These are phyloP conservation scores for Zosterops hypoxanthus DNA, from an alignment of 2,113 vertebrate genomes.

Conservation along the genomic window DNA sequence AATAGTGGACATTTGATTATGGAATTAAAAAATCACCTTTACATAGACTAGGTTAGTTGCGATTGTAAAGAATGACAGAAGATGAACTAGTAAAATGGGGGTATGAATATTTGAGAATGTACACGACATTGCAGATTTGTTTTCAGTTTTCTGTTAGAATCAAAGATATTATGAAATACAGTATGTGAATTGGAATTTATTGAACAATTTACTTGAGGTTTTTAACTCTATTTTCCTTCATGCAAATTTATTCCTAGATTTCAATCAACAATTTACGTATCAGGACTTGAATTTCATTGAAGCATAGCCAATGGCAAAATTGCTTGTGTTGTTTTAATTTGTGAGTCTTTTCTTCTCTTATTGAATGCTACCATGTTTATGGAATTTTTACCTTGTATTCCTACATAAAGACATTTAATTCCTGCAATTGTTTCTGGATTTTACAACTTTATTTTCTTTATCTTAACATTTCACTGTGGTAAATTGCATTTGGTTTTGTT, in stretches of 20 bases:
- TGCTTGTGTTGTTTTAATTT: background rate
- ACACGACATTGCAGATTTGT: background rate
- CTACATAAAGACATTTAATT: background rate
- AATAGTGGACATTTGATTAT: background rate
- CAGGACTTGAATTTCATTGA: background rate
- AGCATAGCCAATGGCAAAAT: background rate
- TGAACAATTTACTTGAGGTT: background rate
- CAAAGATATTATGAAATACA: background rate
- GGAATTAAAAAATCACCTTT: background rate
- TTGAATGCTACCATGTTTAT: background rate
- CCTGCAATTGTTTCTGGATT: background rate
- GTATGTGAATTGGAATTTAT: background rate
- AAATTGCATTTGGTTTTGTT: background rate
- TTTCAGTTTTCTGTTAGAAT: background rate
- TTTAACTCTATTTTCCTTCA: background rate
- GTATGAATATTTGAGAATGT: background rate
- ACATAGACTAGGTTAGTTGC: accelerated
- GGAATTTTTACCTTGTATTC: background rate
- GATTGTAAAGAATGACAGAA: background rate
- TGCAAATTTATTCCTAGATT: background rate
- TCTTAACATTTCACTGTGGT: background rate
- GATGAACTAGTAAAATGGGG: background rate
- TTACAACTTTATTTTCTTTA: background rate
- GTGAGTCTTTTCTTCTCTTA: background rate
- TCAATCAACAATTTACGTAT: background rate